Conservation (phyloP, 2,113 vertebrate genomes). For the Hyaena hyaena region DNA sequence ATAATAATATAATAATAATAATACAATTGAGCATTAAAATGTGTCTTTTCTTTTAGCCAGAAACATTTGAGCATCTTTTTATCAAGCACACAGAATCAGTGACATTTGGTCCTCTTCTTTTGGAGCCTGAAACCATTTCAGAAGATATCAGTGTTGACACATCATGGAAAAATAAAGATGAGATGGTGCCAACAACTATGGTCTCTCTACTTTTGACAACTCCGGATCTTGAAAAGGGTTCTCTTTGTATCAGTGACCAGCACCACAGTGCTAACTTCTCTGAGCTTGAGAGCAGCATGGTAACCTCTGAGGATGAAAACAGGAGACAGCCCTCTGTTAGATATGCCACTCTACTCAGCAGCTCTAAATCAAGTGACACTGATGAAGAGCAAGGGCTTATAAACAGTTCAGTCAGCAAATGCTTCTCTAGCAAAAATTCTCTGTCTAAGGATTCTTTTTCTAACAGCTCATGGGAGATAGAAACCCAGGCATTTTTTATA, state of each 20-base stretch:
- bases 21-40: slow-evolving; percentile 75
- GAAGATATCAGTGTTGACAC: slow-evolving; percentile 89
- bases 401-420: slow-evolving; percentile 83
- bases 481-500: slow-evolving; percentile 74
- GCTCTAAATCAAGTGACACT: slow-evolving; percentile 62
- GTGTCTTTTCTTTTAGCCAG: slow-evolving; percentile 89
- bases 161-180: slow-evolving; percentile 63
- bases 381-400: slow-evolving; percentile 72
- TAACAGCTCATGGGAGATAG: slow-evolving; percentile 87
- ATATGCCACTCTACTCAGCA: slow-evolving; percentile 88
- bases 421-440: slow-evolving; percentile 84
- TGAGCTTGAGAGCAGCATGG: not conserved
- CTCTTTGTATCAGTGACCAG: slow-evolving; percentile 72
- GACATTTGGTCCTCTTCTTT: slow-evolving; percentile 89
- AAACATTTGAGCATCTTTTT: slow-evolving; percentile 92
- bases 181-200: not conserved
- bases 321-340: slow-evolving; percentile 86
- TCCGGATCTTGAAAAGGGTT: slow-evolving; percentile 76
- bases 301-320: slow-evolving; percentile 63
- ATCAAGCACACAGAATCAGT: slow-evolving; percentile 85
- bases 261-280: slow-evolving; percentile 68
- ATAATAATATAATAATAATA: not conserved
- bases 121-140: slow-evolving; percentile 91
- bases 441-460: slow-evolving; percentile 82
- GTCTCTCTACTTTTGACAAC: slow-evolving; percentile 22